These are phyloP conservation scores for Lepidotrigona ventralis DNA, from an alignment of 1,140 invertebrate species.

Conservation along the genomic window DNA sequence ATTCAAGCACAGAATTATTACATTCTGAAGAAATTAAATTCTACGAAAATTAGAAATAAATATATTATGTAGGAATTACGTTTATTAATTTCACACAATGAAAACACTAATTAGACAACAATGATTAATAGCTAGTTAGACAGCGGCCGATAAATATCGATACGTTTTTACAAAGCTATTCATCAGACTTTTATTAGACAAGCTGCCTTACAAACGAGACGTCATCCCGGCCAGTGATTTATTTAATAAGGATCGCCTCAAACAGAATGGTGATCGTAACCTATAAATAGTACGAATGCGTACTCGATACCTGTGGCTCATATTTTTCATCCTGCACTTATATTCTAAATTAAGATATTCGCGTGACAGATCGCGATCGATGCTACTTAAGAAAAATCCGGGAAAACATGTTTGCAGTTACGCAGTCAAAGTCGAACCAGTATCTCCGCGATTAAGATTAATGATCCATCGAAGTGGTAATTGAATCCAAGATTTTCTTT, in stretches of 20 bases:
- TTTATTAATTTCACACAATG: not conserved
- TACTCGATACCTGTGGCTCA: conserved; percentile 11
- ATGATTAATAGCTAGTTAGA: conserved; percentile 1
- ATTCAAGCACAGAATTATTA: too few relatives aligned
- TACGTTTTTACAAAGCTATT: conserved; percentile 14
- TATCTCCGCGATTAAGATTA: too few relatives aligned
- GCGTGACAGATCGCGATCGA: conserved; percentile 16
- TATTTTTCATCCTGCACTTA: conserved; percentile 2
- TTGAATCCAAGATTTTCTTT: too few relatives aligned
- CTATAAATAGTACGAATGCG: not conserved
- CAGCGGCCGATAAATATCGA: conserved; percentile 1
- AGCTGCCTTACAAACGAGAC: conserved; percentile 10
- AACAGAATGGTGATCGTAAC: conserved; percentile 1
- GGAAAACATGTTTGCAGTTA: conserved; percentile 1
- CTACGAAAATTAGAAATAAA: too few relatives aligned
- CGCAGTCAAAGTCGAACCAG: not conserved
- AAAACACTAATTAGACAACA: not conserved
- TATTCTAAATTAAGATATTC: conserved; percentile 21
- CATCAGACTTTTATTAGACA: conserved; percentile 30
- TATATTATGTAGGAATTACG: too few relatives aligned
- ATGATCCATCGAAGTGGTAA: too few relatives aligned
- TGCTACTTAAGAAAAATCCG: conserved; percentile 1
- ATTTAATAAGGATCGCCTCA: conserved; percentile 14
- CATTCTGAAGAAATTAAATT: too few relatives aligned
- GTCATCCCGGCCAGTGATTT: conserved; percentile 19